These are phyloP conservation scores for Lutra lutra DNA, from an alignment of 2,797 vertebrate genomes.

Conservation along the genomic window DNA sequence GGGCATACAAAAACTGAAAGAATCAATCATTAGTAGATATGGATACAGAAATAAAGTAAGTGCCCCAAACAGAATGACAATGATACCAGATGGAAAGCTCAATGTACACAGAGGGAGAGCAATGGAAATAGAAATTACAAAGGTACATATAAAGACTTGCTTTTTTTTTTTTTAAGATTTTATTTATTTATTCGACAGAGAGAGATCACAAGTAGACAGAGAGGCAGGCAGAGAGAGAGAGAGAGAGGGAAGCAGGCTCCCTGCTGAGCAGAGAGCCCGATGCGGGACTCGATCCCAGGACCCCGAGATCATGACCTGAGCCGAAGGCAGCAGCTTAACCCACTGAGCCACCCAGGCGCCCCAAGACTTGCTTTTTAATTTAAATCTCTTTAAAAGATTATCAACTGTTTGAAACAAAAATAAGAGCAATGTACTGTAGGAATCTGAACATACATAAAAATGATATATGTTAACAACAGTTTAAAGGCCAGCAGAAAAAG, in stretches of 20 bases:
- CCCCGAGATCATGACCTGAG: no score
- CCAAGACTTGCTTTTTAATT: background rate
- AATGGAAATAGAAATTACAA: background rate
- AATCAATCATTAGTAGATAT: background rate
- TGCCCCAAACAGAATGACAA: slow-evolving; percentile 4
- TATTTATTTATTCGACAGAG: no score
- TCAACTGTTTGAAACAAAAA: background rate
- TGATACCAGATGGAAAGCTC: background rate
- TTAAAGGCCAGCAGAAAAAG: background rate
- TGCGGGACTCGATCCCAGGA: no score
- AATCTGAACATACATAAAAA: background rate
- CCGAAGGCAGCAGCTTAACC: no score
- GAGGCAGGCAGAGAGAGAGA: no score
- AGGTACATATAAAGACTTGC: background rate
- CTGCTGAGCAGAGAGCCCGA: no score
- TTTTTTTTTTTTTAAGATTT: no score
- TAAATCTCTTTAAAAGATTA: background rate
- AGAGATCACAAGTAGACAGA: no score
- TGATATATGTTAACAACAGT: background rate
- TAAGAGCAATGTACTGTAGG: background rate
- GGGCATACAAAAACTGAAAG: slow-evolving; percentile 10
- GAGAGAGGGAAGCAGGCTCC: no score
- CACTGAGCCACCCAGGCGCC: no score
- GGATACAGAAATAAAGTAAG: background rate
- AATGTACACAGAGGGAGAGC: background rate